Percentiles rank a stretch among this genome's conserved stretches.
Conservation (phyloP, 2,888 invertebrate species). For the Stenotaenia linearis region DNA sequence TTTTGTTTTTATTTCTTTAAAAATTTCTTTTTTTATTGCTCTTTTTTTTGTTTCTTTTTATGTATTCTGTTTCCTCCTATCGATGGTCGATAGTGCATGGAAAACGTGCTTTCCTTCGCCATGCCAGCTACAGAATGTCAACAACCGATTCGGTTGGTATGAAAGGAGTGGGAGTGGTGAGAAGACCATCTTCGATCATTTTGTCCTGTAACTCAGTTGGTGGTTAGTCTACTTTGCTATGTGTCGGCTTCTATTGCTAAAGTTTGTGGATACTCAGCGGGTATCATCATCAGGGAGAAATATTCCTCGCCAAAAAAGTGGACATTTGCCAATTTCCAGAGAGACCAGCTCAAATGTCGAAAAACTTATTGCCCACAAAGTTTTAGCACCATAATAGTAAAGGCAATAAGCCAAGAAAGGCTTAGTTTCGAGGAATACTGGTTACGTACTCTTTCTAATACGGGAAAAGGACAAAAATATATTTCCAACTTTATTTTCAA, state of each 20-base stretch:
- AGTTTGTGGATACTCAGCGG: slow-evolving; percentile 11
- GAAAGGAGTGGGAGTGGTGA: not conserved
- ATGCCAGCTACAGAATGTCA: slow-evolving; percentile 5
- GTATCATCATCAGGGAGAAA: slow-evolving; percentile 5
- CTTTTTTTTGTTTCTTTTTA: not conserved
- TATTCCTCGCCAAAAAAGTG: not conserved
- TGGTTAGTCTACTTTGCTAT: not conserved
- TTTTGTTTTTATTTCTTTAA: not conserved
- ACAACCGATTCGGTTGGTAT: not conserved
- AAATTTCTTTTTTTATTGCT: not conserved
- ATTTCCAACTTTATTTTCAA: no score
- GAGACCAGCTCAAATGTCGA: slow-evolving; percentile 1
- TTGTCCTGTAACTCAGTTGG: slow-evolving; percentile 1
- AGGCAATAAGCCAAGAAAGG: slow-evolving; percentile 3
- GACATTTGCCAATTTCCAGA: not conserved
- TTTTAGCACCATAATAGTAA: not conserved
- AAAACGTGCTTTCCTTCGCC: not conserved
- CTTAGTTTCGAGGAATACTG: not conserved
- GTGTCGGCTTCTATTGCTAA: slow-evolving; percentile 1
- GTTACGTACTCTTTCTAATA: not conserved
- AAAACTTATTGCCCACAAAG: slow-evolving; percentile 21
- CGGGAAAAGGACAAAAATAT: not conserved
- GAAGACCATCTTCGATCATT: not conserved
- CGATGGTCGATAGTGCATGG: slow-evolving; percentile 13
- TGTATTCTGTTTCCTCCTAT: not conserved